These are phyloP conservation scores for Patella caerulea DNA, from an alignment of 2,888 invertebrate species.

Conservation along the genomic window DNA sequence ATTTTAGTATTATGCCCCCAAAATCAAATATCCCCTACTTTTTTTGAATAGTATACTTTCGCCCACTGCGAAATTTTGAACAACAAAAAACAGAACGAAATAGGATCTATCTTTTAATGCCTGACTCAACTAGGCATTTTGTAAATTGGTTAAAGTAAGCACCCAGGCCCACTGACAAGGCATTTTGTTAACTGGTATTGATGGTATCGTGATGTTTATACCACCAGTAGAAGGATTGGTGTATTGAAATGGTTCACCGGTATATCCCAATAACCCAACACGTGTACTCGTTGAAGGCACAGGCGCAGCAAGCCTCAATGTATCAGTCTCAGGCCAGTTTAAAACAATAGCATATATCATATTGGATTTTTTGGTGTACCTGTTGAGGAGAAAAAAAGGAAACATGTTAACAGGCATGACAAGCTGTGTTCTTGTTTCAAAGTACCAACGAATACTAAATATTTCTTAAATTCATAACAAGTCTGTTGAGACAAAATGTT, in stretches of 20 bases:
- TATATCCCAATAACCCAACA: conserved; percentile 75
- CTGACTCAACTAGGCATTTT: no score
- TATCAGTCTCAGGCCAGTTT: conserved; percentile 79
- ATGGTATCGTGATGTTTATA: conserved; percentile 57
- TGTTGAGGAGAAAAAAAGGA: conserved; percentile 13
- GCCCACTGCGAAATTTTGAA: no score
- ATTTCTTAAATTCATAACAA: no score
- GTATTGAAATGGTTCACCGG: conserved; percentile 43
- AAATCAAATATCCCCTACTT: no score
- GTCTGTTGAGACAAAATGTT: no score
- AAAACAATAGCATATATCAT: conserved; percentile 80
- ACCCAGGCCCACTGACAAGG: conserved; percentile 66
- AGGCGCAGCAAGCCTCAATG: conserved; percentile 74
- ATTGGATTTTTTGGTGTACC: conserved; percentile 52
- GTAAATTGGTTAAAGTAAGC: conserved; percentile 27
- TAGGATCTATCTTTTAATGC: no score
- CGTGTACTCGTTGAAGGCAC: conserved; percentile 62
- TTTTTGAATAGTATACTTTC: no score
- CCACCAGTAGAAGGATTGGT: conserved; percentile 39
- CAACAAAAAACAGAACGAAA: no score
- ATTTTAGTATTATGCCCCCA: no score
- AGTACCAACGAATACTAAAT: no score
- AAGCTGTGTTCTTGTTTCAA: no score
- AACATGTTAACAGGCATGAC: no score
- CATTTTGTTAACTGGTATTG: conserved; percentile 51